Evolutionary conservation across 2,113 vertebrate species (phyloP).

Genomic region (Glaucomys volans): DNA sequence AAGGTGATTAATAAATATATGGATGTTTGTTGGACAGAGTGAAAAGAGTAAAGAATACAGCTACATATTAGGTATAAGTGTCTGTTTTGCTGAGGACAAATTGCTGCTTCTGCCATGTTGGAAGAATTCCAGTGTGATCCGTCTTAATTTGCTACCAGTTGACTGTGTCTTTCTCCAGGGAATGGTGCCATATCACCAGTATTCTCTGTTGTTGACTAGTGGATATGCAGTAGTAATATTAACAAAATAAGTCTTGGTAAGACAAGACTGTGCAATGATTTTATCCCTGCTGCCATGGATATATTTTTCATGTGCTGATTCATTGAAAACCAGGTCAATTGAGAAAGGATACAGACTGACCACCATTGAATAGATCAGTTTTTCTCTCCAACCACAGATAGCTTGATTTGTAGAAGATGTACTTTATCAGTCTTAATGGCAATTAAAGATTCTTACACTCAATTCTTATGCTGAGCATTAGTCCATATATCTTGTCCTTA

Average conservation of each 20-base stretch:
- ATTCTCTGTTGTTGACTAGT: background rate
- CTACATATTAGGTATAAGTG: conserved; percentile 16
- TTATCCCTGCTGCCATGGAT: background rate
- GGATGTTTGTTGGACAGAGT: background rate
- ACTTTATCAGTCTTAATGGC: background rate
- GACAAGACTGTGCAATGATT: background rate
- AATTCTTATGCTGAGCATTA: background rate
- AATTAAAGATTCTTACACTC: background rate
- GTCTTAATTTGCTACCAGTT: conserved; percentile 42
- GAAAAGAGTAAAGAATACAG: background rate
- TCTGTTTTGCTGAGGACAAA: conserved; percentile 48
- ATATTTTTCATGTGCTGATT: background rate
- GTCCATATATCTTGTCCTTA: background rate
- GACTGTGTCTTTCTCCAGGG: background rate
- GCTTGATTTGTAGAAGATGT: background rate
- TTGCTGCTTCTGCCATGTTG: background rate
- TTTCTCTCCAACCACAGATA: background rate
- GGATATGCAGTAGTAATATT: background rate
- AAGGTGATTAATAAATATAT: conserved; percentile 51
- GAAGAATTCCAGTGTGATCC: conserved; percentile 50
- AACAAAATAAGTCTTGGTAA: background rate
- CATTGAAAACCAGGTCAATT: background rate
- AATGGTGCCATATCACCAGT: background rate
- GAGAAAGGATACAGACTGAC: background rate
- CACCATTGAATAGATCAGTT: background rate